Evolutionary conservation across 2,888 invertebrate species (phyloP), one percentile per base, ranked within the genome.

Genomic region (Eupithecia vulgata): DNA sequence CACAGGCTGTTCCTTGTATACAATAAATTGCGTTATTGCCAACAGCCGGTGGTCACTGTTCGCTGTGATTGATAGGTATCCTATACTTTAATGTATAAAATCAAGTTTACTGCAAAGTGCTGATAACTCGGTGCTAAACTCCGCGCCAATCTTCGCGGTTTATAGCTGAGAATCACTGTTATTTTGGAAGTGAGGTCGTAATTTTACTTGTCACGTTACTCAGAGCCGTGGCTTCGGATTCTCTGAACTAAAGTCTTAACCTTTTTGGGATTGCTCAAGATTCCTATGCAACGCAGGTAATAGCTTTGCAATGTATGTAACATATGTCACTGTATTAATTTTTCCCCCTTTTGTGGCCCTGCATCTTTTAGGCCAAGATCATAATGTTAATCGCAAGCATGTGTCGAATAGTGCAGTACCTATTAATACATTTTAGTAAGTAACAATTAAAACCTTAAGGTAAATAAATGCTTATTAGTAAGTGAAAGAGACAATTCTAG

Each of bases 51-150:
- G 75, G 74, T 75, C 76, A 75, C 76, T 75, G 78, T 70, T 76
- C 73, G 65, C 72, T 65, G 77, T 80, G 81, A 81, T 80, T 81
- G 79, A 81, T 81, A 76, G 74, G 61, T 74, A 72, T 74, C 76
- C 77, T 76, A 77, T 75, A 73, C 71, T 78, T 76, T 76, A 78
- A 76, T 78, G 74, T 76, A 67, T 68, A 71, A 48, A 77, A 74
- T 66, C 73, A 78, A 78, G 73, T 77, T 77, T 77, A 77, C 75
- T 77, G 75, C 76, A 66, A 67, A 73, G 72, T 78, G 76, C 70
- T 67, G 76, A 76, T 79, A 78, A 70, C 75, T 48, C 74, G 70
- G 67, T 71, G 62, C 48, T 68, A 67, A 61, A 72, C 59, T 65
- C 52, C 69, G 61, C 25, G 72, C 73, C 68, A 76, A 73, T 71